Evolutionary conservation across 2,888 invertebrate genomes (phyloP), one percentile per base, ranked within the genome.

Genomic region (Poecilus cupreus): DNA sequence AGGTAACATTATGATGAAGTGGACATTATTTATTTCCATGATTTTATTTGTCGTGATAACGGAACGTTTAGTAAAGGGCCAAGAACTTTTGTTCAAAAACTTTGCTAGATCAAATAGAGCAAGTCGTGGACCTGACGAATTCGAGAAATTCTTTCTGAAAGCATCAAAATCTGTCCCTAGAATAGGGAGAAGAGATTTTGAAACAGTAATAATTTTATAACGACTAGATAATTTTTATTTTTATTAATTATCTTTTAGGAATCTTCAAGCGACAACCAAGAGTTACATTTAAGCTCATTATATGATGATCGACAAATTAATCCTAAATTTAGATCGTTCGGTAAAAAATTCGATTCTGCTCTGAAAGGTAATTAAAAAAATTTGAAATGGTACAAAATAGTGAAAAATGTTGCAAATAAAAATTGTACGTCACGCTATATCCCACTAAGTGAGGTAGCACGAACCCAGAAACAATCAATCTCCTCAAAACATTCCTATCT

Each of bases 151-250:
- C 85, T 90, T 90, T 84, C 84, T 90, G 82, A 90, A 90, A 85
- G 90, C 90, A 5, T 89, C 90, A 3, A 90, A 90, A 84, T 89
- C 89, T 0, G 90, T 90, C 1, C 90, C 90, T 0, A 86, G 90
- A 81, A 90, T 90, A 83, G 90, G 90, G 24, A 85, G 90, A 80
- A 84, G 89, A 76, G 88, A 88, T 13, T 82, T 80, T 43, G 81
- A 74, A 4, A 37, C 57, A 43, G 80, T 80, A 70, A 51, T 13
- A 3, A 39, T 2, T 39, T 11, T 39, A 49, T 49, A n/a, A 13
- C 13, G 18, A n/a, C n/a, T 4, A 13, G 13, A 49, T n/a, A 49
- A 49, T 1, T 54, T 20, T 22, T 11, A 49, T 54, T 20, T 11
- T 18, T 10, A 2, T 18, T 54, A 5, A 24, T 60, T 37, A 32